A percentile compares a stretch with the other conserved stretches of the same genome.
Evolutionary conservation across 92 coral and sea anemone genomes (phyloP).

Genomic region (Actinernus sp.): DNA sequence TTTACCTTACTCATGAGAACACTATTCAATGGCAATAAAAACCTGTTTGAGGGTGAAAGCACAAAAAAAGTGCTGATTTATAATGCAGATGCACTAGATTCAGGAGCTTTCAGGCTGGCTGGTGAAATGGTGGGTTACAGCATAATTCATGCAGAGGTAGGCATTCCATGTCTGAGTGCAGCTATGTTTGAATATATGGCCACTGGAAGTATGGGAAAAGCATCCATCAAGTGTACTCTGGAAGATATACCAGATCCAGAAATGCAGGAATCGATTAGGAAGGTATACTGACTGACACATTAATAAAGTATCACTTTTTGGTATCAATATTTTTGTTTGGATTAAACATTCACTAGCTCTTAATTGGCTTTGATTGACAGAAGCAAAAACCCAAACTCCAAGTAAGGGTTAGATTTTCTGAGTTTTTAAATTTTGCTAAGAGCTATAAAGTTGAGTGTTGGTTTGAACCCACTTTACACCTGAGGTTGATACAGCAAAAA

Average conservation of each 20-base stretch:
- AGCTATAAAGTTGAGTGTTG: too few species aligned
- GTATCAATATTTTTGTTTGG: too few species aligned
- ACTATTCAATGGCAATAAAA: conserved; percentile 46
- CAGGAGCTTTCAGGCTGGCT: conserved; percentile 36
- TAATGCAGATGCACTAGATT: conserved; percentile 34
- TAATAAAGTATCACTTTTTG: too few species aligned
- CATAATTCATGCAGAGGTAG: conserved; percentile 33
- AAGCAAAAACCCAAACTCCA: too few species aligned
- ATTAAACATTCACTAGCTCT: too few species aligned
- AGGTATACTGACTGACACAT: too few species aligned
- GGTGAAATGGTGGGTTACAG: conserved; percentile 48
- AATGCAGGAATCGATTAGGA: conserved; percentile 29
- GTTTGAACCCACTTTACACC: too few species aligned
- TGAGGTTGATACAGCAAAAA: too few species aligned
- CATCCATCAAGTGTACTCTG: conserved; percentile 24
- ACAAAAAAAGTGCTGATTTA: conserved; percentile 49
- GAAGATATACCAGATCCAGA: conserved; percentile 50
- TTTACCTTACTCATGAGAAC: conserved; percentile 35
- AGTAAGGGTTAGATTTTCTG: too few species aligned
- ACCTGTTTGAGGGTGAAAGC: conserved; percentile 60
- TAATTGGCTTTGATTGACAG: too few species aligned
- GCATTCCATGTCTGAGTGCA: conserved; percentile 58
- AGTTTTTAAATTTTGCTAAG: too few species aligned
- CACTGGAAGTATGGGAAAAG: conserved; percentile 14
- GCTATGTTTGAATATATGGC: conserved; percentile 50